These are phyloP conservation scores for Channallabes apus DNA, from an alignment of 2,797 vertebrate genomes.

Conservation along the genomic window DNA sequence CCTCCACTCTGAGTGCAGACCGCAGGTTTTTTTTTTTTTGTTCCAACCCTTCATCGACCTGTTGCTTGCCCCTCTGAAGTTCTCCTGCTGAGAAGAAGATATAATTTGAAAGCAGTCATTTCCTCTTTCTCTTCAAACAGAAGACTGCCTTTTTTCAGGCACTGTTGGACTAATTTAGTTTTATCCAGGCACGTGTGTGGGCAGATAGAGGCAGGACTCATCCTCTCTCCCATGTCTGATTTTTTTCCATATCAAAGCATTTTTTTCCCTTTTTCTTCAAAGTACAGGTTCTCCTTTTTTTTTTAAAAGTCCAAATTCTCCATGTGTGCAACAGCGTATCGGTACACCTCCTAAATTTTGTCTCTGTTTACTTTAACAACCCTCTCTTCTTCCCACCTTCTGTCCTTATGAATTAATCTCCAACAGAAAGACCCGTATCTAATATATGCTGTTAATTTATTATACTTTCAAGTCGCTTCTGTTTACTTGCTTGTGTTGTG, in stretches of 20 bases:
- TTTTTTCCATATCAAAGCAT: constrained; percentile 67
- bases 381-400: not conserved
- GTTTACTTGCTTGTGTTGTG: constrained; percentile 38
- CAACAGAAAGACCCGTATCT: not conserved
- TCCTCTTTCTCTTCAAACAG: constrained; percentile 49
- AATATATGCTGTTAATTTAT: constrained; percentile 12
- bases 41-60: not conserved
- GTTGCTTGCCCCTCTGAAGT: constrained; percentile 16
- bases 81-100: constrained; percentile 24
- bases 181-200: constrained; percentile 51
- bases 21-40: not conserved
- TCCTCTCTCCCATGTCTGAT: constrained; percentile 54
- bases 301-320: constrained; percentile 51
- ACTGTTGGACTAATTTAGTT: constrained; percentile 58
- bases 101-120: constrained; percentile 33
- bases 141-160: constrained; percentile 61
- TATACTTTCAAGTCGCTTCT: not conserved
- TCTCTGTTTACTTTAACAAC: constrained; percentile 30
- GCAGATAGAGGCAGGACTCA: constrained; percentile 36
- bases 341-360: constrained; percentile 47
- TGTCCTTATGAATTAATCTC: constrained; percentile 15
- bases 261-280: constrained; percentile 63
- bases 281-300: constrained; percentile 50
- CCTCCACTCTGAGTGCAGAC: not conserved
- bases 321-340: constrained; percentile 44